These are phyloP conservation scores for Megalopta genalis DNA, from an alignment of 1,140 invertebrate genomes.

Conservation along the genomic window DNA sequence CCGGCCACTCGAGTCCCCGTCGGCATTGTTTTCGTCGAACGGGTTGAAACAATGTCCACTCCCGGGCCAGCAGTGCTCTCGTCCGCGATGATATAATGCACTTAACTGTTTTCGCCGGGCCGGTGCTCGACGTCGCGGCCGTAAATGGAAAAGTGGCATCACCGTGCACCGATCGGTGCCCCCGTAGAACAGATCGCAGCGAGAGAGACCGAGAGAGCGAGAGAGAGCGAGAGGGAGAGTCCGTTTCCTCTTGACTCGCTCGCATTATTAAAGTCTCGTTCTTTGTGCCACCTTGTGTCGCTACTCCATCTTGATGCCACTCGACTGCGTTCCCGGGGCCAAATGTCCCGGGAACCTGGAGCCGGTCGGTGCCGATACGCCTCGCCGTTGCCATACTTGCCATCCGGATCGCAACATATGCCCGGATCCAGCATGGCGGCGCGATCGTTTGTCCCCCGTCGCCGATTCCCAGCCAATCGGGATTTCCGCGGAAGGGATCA, in stretches of 20 bases:
- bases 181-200: background rate
- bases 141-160: slow-evolving; percentile 52
- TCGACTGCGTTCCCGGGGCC: background rate
- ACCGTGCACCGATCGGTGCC: slow-evolving; percentile 10
- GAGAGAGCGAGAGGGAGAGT: background rate
- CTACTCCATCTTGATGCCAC: slow-evolving; percentile 24
- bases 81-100: slow-evolving; percentile 38
- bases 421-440: background rate
- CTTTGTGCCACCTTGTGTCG: slow-evolving; percentile 36
- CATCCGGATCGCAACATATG: slow-evolving; percentile 19
- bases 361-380: background rate
- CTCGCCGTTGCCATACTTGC: background rate
- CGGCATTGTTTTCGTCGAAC: slow-evolving; percentile 35
- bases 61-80: background rate
- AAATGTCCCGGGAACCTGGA: background rate
- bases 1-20: slow-evolving; percentile 26
- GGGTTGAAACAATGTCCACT: slow-evolving; percentile 62
- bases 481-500: slow-evolving; percentile 7
- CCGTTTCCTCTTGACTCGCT: slow-evolving; percentile 44
- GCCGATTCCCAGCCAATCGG: background rate
- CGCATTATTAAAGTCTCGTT: slow-evolving; percentile 40
- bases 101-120: slow-evolving; percentile 37
- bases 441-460: background rate
- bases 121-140: slow-evolving; percentile 23
- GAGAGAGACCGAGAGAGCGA: background rate